phyloP scores from a whole-genome alignment of 2,797 vertebrate species.

The Microcaecilia unicolor region DNA sequence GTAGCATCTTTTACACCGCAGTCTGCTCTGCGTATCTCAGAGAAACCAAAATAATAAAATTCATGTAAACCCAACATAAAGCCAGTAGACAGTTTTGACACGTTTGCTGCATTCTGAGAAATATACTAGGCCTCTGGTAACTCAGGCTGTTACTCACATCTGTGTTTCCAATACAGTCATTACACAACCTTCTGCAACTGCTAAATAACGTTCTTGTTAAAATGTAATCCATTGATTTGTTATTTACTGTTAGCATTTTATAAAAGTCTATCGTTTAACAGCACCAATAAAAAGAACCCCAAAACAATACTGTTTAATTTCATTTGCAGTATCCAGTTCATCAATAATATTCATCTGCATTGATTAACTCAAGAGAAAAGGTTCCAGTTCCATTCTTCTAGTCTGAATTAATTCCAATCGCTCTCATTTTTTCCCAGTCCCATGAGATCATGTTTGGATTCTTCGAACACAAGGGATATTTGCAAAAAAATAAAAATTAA shows the following conservation, averaged over 20 bases:
- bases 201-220: conserved; percentile 40
- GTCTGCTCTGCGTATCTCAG: too few species aligned
- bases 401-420: conserved; percentile 27
- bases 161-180: too few species aligned
- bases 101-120: too few species aligned
- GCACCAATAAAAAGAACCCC: conserved; percentile 23
- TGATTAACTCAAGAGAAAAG: conserved; percentile 26
- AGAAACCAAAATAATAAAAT: too few species aligned
- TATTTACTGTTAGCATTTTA: conserved; percentile 33
- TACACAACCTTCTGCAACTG: conserved; percentile 39
- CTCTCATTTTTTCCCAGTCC: conserved; percentile 28
- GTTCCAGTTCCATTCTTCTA: conserved; percentile 11
- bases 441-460: conserved; percentile 25
- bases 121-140: too few species aligned
- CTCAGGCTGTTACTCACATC: too few species aligned
- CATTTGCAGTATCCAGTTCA: conserved; percentile 45
- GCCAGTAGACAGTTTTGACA: too few species aligned
- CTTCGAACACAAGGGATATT: too few species aligned
- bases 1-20: too few species aligned
- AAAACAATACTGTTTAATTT: conserved; percentile 28
- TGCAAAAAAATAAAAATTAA: too few species aligned
- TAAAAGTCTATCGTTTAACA: too few species aligned
- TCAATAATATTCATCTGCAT: conserved; percentile 55
- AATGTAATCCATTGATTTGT: conserved; percentile 40
- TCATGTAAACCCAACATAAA: too few species aligned